Evolutionary conservation across 2,113 vertebrate genomes (phyloP), one percentile per base, ranked within the genome.

Genomic region (Poeciliopsis turrubarensis): DNA sequence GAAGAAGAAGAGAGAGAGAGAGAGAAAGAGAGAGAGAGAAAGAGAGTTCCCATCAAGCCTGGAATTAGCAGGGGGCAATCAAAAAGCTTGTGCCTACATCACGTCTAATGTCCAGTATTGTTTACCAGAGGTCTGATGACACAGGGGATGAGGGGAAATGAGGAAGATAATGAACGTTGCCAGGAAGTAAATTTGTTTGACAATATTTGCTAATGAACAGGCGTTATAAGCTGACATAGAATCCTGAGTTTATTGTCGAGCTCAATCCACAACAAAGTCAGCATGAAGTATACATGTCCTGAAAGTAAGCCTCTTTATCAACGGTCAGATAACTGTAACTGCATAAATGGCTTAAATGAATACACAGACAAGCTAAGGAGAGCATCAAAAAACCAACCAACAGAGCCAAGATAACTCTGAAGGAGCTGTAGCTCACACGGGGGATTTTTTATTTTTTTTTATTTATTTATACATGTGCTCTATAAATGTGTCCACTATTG

Each of bases 1-100:
- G 14, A 4, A 39, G 39, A 39, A 14, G 39, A 41, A 41, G 39
- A 41, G 39, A 81, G 68, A 86, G 78, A 68, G 68, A 63, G 11
- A 2, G 74, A 12, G 89, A 90, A 90, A 89, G 88, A 91, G 78
- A 87, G 61, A 60, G 81, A 70, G 65, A 88, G 87, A 86, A 79
- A 41, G 63, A 82, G 82, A 73, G 75, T 70, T 87, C 86, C 73
- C 82, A 86, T 82, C 70, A 63, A 83, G 80, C 68, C 78, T 27
- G 9, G 72, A 80, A 77, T 75, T 83, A 82, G 80, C 41, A 22
- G 89, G 87, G 65, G 80, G n/a, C 37, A 67, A 83, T 84, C 82
- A 80, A 70, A 91, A 90, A 85, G 80, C 78, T 80, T 31, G 39
- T 88, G 79, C 76, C 84, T 51, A 71, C 29, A 19, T 88, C 65